phyloP scores from a whole-genome alignment of 2,888 invertebrate genomes.

The Parapristionchus giblindavisi region DNA sequence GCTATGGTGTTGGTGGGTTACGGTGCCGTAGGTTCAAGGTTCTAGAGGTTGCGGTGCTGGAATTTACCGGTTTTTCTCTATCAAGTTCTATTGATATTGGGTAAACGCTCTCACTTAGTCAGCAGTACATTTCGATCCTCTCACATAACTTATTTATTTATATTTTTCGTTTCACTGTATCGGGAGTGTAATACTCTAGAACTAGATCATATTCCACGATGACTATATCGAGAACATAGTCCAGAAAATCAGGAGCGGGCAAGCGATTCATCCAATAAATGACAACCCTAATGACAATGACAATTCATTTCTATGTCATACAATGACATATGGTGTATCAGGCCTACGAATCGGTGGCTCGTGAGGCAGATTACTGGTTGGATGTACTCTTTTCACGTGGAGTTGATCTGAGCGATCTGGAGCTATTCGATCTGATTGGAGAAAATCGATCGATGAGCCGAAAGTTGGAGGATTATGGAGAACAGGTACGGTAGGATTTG shows the following conservation, averaged over 20 bases:
- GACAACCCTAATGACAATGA: too few relatives aligned
- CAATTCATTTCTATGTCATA: conserved; percentile 75
- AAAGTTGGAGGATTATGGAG: conserved; percentile 93
- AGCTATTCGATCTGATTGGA: conserved; percentile 91
- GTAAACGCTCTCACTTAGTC: too few relatives aligned
- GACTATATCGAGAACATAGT: too few relatives aligned
- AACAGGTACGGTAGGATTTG: conserved; percentile 84
- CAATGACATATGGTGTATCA: conserved; percentile 77
- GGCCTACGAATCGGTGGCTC: conserved; percentile 87
- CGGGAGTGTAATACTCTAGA: too few relatives aligned
- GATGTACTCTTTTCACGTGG: conserved; percentile 88
- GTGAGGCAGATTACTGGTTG: conserved; percentile 96
- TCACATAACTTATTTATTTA: too few relatives aligned
- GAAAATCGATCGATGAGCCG: conserved; percentile 81
- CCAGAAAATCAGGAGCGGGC: conserved; percentile 91
- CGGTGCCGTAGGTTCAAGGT: too few relatives aligned
- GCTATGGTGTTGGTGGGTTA: neutral
- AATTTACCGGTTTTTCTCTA: too few relatives aligned
- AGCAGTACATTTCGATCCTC: too few relatives aligned
- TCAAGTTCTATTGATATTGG: too few relatives aligned
- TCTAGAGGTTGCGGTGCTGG: neutral
- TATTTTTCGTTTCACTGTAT: too few relatives aligned
- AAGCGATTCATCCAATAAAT: too few relatives aligned
- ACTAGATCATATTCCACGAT: too few relatives aligned
- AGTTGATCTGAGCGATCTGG: conserved; percentile 83